Percentiles rank a stretch among this genome's conserved stretches.
Conservation (phyloP, 2,113 vertebrate species). For the Tachuris rubrigastra region DNA sequence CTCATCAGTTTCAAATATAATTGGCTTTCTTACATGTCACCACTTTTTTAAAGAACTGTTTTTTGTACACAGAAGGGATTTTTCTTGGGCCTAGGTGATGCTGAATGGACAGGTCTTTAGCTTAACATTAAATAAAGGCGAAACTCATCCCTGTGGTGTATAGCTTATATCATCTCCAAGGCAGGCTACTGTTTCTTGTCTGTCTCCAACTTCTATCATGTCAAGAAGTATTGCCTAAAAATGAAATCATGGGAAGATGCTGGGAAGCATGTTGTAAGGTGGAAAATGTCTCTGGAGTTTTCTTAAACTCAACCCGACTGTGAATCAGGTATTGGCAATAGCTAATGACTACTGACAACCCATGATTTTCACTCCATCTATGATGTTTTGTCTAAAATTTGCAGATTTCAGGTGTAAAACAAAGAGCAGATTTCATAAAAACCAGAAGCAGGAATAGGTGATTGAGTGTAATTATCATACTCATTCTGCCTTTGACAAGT, state of each 20-base stretch:
- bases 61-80: background rate
- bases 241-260: background rate
- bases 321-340: background rate
- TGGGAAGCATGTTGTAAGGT: background rate
- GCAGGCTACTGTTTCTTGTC: background rate
- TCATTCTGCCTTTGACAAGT: slow-evolving; percentile 56
- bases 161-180: background rate
- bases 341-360: background rate
- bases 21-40: background rate
- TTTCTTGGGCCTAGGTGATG: background rate
- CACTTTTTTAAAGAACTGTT: background rate
- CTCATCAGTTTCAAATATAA: background rate
- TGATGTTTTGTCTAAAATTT: slow-evolving; percentile 55
- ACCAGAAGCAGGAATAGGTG: slow-evolving; percentile 62
- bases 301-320: background rate
- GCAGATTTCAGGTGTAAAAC: slow-evolving; percentile 36
- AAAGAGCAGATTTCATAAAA: slow-evolving; percentile 47
- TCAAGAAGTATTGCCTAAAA: slow-evolving; percentile 13
- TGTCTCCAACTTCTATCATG: background rate
- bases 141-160: background rate
- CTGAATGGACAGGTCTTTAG: background rate
- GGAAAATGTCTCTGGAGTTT: background rate
- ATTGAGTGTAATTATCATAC: slow-evolving; percentile 47
- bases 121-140: background rate
- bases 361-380: background rate